Conservation (phyloP, 2,113 vertebrate species). For the Colinus virginianus region DNA sequence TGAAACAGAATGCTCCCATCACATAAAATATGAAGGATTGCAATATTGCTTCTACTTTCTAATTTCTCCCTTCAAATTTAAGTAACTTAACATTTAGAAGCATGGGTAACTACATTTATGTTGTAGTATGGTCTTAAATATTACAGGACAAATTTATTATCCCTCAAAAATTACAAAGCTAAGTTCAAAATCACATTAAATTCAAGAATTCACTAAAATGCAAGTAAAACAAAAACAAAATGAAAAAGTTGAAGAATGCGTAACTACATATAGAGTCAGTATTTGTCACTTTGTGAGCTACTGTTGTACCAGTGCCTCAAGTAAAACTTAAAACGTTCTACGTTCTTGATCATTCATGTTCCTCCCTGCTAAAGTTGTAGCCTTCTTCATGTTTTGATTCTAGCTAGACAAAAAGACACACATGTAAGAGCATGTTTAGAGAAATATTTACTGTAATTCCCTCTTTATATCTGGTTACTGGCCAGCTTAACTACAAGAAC, state of each 20-base stretch:
- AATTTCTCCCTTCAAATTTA: neutral
- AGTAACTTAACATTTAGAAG: neutral
- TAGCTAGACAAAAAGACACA: neutral
- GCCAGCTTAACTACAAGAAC: neutral
- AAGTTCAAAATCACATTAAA: neutral
- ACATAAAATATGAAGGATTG: neutral
- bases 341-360: neutral
- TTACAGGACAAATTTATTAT: neutral
- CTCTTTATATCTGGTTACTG: neutral
- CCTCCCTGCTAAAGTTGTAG: neutral
- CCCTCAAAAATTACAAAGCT: neutral
- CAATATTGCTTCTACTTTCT: neutral
- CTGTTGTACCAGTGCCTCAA: neutral
- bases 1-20: neutral
- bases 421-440: neutral
- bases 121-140: neutral
- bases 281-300: neutral
- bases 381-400: neutral
- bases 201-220: neutral
- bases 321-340: neutral
- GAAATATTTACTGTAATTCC: neutral
- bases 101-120: neutral
- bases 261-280: neutral
- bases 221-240: neutral
- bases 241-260: neutral